A percentile compares a stretch with the other conserved stretches of the same genome.
Evolutionary conservation across 2,113 vertebrate species (phyloP).

Genomic region (Jacana jacana): DNA sequence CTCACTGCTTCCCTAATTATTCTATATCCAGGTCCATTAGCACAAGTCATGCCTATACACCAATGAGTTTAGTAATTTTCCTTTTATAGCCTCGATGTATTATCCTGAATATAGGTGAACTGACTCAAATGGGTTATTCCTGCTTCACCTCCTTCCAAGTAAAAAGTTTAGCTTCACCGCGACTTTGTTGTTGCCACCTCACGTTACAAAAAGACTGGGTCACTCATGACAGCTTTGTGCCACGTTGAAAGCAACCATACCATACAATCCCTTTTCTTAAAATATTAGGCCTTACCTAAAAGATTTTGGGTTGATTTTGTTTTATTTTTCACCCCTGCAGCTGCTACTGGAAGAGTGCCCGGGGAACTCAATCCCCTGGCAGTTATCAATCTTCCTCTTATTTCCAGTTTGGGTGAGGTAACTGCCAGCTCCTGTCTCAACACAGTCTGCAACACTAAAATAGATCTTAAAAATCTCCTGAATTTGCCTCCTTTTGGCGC

Average conservation of each 20-base stretch:
- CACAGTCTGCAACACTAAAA: neutral
- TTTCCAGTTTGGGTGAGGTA: neutral
- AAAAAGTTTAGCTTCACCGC: neutral
- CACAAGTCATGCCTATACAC: neutral
- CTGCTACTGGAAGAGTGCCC: neutral
- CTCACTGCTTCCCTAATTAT: neutral
- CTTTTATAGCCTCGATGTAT: conserved; percentile 23
- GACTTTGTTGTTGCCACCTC: neutral
- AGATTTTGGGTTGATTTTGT: neutral
- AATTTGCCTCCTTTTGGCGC: neutral
- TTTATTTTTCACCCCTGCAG: neutral
- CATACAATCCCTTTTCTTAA: neutral
- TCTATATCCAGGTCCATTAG: neutral
- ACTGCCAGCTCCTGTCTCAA: neutral
- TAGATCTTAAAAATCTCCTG: neutral
- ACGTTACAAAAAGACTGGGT: neutral
- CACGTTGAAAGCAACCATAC: neutral
- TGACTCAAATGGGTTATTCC: conserved; percentile 23
- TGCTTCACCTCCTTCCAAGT: neutral
- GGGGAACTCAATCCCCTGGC: neutral
- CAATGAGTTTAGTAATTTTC: conserved; percentile 32
- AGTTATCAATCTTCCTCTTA: neutral
- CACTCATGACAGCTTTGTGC: neutral
- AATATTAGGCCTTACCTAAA: neutral
- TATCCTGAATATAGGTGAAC: conserved; percentile 18